Conservation (phyloP, 2,797 vertebrate species). For the Muscicapa striata region DNA sequence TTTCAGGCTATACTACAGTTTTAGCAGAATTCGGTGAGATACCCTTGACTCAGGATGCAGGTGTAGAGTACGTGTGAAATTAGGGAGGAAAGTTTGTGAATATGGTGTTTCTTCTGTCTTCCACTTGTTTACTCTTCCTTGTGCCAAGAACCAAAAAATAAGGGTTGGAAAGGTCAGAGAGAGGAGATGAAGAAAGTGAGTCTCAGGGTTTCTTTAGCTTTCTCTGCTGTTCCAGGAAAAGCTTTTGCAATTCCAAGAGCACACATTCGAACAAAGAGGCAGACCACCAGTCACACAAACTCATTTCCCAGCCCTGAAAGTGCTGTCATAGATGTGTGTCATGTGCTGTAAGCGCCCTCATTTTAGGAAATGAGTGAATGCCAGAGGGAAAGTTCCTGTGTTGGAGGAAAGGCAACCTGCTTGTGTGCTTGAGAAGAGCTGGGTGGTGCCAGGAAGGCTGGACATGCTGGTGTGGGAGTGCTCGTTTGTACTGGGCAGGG, state of each 20-base stretch:
- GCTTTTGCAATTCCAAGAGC: background rate
- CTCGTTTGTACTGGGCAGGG: background rate
- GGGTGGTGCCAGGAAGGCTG: background rate
- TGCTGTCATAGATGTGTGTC: background rate
- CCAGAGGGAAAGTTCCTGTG: background rate
- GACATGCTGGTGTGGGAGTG: background rate
- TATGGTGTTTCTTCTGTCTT: background rate
- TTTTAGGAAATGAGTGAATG: background rate
- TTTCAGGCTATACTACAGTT: background rate
- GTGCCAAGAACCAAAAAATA: rapidly evolving
- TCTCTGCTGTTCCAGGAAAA: background rate
- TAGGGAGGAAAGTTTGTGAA: background rate
- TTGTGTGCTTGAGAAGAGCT: rapidly evolving
- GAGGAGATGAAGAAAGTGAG: background rate
- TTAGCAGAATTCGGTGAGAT: background rate
- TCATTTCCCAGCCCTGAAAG: background rate
- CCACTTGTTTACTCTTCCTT: background rate
- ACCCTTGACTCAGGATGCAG: background rate
- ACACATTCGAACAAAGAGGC: background rate
- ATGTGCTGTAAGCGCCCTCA: background rate
- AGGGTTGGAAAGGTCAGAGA: background rate
- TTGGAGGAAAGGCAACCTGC: background rate
- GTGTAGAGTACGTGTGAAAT: background rate
- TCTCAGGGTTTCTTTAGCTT: background rate
- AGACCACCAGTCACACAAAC: background rate